phyloP scores from a whole-genome alignment of 2,113 vertebrate species.

The Bombycilla garrulus region DNA sequence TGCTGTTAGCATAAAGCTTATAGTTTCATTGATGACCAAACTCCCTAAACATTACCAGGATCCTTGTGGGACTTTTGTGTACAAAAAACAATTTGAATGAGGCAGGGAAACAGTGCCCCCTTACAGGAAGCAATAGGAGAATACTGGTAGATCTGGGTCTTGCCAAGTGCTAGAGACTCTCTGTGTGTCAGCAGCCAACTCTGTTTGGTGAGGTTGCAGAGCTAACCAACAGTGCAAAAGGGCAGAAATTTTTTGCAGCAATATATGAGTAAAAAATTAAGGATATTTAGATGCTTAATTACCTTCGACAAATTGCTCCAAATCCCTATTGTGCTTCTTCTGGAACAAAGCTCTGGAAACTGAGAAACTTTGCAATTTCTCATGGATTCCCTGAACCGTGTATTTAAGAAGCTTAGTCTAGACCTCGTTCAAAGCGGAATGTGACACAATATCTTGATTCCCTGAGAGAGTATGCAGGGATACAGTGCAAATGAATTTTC shows the following conservation, averaged over 20 bases:
- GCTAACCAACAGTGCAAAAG: neutral
- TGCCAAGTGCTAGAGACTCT: neutral
- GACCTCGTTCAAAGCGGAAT: neutral
- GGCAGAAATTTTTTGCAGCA: neutral
- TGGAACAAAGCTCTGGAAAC: neutral
- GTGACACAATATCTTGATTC: neutral
- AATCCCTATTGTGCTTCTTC: neutral
- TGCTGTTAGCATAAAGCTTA: neutral
- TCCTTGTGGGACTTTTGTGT: neutral
- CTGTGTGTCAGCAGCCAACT: neutral
- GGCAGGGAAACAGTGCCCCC: neutral
- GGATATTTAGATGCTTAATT: neutral
- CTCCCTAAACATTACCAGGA: rapidly evolving
- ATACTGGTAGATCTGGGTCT: neutral
- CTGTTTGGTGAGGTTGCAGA: neutral
- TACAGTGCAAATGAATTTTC: neutral
- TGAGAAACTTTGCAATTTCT: neutral
- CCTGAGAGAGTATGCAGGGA: neutral
- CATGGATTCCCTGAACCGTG: neutral
- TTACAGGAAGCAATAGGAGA: neutral
- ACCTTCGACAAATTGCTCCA: neutral
- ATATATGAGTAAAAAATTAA: neutral
- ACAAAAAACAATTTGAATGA: neutral
- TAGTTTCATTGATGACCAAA: neutral
- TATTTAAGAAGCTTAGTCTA: neutral